phyloP scores from a whole-genome alignment of 2,113 vertebrate genomes.

The Camarhynchus parvulus region DNA sequence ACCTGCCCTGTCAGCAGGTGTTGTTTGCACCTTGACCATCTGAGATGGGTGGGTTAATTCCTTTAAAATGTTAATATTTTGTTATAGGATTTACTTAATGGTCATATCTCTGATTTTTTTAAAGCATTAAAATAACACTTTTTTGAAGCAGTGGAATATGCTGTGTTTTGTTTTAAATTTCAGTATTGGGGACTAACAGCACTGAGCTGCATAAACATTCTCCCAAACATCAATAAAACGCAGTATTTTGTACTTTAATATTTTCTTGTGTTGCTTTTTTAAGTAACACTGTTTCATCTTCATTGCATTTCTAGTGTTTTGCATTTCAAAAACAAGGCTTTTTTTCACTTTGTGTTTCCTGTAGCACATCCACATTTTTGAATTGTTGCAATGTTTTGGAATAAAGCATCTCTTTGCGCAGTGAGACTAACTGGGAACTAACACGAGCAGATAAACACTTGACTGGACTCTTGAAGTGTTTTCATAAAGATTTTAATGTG shows the following conservation, averaged over 20 bases:
- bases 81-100: not conserved
- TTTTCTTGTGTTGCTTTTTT: not conserved
- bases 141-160: not conserved
- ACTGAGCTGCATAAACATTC: not conserved
- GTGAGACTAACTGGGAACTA: not conserved
- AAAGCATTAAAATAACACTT: not conserved
- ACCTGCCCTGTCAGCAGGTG: not conserved
- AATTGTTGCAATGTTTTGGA: not conserved
- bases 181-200: not conserved
- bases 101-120: not conserved
- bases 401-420: not conserved
- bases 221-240: slow-evolving; percentile 10
- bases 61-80: not conserved
- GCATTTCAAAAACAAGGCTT: not conserved
- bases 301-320: not conserved
- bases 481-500: not conserved
- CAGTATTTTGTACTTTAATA: not conserved
- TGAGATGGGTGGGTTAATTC: not conserved
- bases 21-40: not conserved
- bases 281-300: not conserved
- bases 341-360: not conserved
- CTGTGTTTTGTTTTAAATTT: not conserved
- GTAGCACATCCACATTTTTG: not conserved
- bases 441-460: not conserved
- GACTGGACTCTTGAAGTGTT: not conserved